Evolutionary conservation across 2,888 invertebrate genomes (phyloP).

Genomic region (Dermolepida albohirtum): DNA sequence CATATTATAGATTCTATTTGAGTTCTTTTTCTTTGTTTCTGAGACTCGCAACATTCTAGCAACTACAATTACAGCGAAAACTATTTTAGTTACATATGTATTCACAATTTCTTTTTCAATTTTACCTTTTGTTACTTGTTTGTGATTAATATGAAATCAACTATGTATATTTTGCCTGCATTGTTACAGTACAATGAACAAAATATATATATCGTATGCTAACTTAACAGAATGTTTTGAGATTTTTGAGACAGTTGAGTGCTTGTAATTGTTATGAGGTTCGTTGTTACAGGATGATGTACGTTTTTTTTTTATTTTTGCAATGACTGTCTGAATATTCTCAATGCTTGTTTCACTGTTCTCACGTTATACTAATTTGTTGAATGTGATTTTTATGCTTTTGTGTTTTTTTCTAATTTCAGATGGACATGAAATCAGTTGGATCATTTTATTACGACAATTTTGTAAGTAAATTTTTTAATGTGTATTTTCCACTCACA

Average conservation of each 20-base stretch:
- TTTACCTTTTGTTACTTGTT: conserved; percentile 47
- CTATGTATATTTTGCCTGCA: conserved; percentile 46
- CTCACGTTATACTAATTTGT: conserved; percentile 21
- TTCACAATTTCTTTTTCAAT: conserved; percentile 29
- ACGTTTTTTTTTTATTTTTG: conserved; percentile 21
- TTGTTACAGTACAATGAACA: neutral
- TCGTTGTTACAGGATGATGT: conserved; percentile 22
- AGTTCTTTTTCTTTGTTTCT: conserved; percentile 25
- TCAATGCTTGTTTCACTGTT: conserved; percentile 39
- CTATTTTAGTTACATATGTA: conserved; percentile 35
- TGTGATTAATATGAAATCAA: conserved; percentile 50
- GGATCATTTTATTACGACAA: conserved; percentile 96
- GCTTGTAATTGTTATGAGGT: conserved; percentile 18
- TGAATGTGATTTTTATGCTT: conserved; percentile 23
- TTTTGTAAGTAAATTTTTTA: conserved; percentile 82
- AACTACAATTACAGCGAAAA: conserved; percentile 64
- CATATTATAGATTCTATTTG: conserved; percentile 24
- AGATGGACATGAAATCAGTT: conserved; percentile 97
- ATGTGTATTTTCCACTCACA: neutral
- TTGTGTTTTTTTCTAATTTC: conserved; percentile 68
- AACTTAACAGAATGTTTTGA: conserved; percentile 39
- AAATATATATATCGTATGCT: conserved; percentile 28
- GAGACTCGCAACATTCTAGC: conserved; percentile 68
- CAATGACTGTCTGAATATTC: conserved; percentile 35
- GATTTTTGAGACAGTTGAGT: conserved; percentile 41